Conservation (phyloP, 30 jellyfish, hydroid and myxozoan species). For the Morbakka virulenta region DNA sequence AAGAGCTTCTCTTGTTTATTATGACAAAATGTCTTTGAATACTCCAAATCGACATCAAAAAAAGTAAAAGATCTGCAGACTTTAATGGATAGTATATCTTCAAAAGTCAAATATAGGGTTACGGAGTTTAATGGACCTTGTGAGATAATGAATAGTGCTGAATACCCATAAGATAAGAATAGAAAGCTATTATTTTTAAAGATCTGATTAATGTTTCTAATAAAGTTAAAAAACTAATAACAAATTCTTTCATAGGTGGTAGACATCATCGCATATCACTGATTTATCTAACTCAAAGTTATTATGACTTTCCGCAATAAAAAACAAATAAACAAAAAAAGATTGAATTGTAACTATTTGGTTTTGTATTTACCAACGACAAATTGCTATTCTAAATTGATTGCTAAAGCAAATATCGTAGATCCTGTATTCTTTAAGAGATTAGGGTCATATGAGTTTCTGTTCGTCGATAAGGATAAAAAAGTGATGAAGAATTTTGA, state of each 20-base stretch:
- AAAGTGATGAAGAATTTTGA: constrained; percentile 12
- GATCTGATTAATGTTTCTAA: constrained; percentile 21
- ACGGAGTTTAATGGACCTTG: constrained; percentile 23
- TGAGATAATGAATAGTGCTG: constrained; percentile 6
- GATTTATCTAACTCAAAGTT: constrained; percentile 6
- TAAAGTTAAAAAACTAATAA: not conserved
- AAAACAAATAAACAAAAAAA: too few species aligned
- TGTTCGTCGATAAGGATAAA: constrained; percentile 10
- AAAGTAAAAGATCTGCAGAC: not conserved
- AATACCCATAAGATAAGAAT: constrained; percentile 17
- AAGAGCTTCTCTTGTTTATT: not conserved
- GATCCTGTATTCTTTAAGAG: constrained; percentile 9
- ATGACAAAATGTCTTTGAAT: constrained; percentile 1
- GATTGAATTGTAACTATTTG: constrained; percentile 24
- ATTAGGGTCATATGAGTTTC: constrained; percentile 14
- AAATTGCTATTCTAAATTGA: constrained; percentile 1
- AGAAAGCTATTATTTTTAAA: constrained; percentile 6
- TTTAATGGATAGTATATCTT: too few species aligned
- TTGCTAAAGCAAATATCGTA: constrained; percentile 18
- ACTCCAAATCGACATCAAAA: constrained; percentile 20
- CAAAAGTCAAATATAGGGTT: too few species aligned
- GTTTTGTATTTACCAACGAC: constrained; percentile 35
- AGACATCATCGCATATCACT: constrained; percentile 30
- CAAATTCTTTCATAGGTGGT: constrained; percentile 19
- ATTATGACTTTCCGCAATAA: constrained; percentile 30